phyloP scores from a whole-genome alignment of 2,888 invertebrate species.

The Drosophila koepferae region DNA sequence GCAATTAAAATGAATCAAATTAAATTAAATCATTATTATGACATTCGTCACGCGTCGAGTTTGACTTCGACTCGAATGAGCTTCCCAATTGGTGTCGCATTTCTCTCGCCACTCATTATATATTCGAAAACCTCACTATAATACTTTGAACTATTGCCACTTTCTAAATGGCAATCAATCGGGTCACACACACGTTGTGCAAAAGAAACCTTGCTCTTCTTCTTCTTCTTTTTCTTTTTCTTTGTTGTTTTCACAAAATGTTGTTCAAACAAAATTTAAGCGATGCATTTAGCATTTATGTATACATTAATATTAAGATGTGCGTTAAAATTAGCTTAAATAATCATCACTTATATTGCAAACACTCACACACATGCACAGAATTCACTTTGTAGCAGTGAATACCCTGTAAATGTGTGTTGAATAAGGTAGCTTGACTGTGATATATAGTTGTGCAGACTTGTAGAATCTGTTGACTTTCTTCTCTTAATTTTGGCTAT shows the following conservation, averaged over 20 bases:
- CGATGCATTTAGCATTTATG: conserved; percentile 25
- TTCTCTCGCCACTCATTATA: conserved; percentile 21
- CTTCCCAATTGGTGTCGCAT: conserved; percentile 9
- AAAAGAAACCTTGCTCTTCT: neutral
- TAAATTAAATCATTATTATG: neutral
- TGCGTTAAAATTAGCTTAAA: conserved; percentile 8
- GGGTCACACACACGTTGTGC: conserved; percentile 24
- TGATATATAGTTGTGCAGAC: neutral
- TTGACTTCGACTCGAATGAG: neutral
- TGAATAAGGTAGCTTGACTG: neutral
- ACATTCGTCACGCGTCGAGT: neutral
- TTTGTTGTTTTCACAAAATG: neutral
- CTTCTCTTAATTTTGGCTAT: neutral
- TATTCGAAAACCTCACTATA: conserved; percentile 31
- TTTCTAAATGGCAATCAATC: conserved; percentile 38
- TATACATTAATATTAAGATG: conserved; percentile 18
- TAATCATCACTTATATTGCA: conserved; percentile 15
- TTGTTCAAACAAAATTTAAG: neutral
- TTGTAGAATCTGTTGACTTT: neutral
- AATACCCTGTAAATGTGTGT: conserved; percentile 20
- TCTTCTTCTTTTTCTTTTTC: neutral
- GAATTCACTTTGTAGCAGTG: neutral
- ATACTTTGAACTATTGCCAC: conserved; percentile 34
- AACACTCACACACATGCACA: neutral
- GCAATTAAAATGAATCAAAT: neutral